Evolutionary conservation across 1,140 invertebrate species (phyloP), one percentile per base, ranked within the genome.

Genomic region (Delia radicum): DNA sequence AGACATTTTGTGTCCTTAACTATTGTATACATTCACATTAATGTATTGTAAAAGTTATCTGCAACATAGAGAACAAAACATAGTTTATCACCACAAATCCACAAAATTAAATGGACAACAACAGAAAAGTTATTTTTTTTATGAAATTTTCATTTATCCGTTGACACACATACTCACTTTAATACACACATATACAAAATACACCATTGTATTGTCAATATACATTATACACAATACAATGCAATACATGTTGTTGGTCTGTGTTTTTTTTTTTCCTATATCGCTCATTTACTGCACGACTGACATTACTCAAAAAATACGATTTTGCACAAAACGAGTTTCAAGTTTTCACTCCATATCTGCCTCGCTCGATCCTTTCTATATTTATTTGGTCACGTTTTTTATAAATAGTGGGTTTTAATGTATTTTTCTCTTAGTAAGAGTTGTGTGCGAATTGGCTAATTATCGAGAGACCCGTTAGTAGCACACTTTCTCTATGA

Each of bases 61-160:
- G 13, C 7, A 10, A 42, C 10, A 42, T 15, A 15, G 3, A 42
- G 0, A 42, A 5, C 10, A 15, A 10, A 15, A 13, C 12, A 42
- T 42, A 15, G 12, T 42, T 10, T 10, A 42, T 42, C 37, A 42
- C 37, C 27, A 28, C 62, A 65, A 61, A 61, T 61, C 1, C 8
- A 7, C 24, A 61, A 65, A 65, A 65, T 13, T 65, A 65, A 65
- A 65, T 65, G 62, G 62, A 65, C 27, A 65, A 65, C 61, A 63
- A 42, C 12, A 42, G 3, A 10, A 42, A 42, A 42, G 37, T 15
- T n/a, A 42, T 3, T 42, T 15, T 42, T 42, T 42, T 42, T 42
- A 42, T 42, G 37, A 42, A 3, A 15, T 42, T 42, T 42, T 42
- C 12, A 42, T 42, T 42, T 13, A 13, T n/a, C n/a, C n/a, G n/a